Evolutionary conservation across 2,113 vertebrate genomes (phyloP).

Genomic region (Colistium nudipinnis): DNA sequence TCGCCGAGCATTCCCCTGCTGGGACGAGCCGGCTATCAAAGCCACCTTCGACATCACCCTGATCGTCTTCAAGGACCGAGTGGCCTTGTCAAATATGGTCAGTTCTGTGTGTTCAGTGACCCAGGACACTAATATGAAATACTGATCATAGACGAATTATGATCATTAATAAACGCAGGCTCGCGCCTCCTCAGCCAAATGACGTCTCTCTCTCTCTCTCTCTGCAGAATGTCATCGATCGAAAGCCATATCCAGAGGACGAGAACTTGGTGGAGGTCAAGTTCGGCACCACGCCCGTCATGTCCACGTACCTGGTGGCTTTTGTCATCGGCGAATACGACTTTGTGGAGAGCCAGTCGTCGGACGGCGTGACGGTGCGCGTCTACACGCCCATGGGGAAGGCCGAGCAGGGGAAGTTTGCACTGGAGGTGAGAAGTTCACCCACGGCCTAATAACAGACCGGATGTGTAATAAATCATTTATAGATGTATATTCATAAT

Average conservation of each 20-base stretch:
- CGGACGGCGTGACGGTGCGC: slow-evolving; percentile 91
- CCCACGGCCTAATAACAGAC: too few relatives aligned
- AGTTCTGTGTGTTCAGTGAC: too few relatives aligned
- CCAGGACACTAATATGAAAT: too few relatives aligned
- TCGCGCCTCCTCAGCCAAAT: too few relatives aligned
- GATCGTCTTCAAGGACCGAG: slow-evolving; percentile 96
- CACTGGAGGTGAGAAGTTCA: slow-evolving; percentile 90
- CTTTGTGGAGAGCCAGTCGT: slow-evolving; percentile 93
- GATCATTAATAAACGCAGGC: too few relatives aligned
- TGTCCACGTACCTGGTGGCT: slow-evolving; percentile 98
- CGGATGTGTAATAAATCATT: too few relatives aligned
- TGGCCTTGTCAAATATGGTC: slow-evolving; percentile 99
- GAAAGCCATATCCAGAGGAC: slow-evolving; percentile 92
- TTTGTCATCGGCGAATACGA: slow-evolving; percentile 98
- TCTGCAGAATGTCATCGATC: slow-evolving; percentile 89
- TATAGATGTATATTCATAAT: background rate
- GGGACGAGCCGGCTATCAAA: slow-evolving; percentile 98
- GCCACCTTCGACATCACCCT: slow-evolving; percentile 97
- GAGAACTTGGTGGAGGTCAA: slow-evolving; percentile 93
- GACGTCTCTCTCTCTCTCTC: background rate
- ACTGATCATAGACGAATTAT: too few relatives aligned
- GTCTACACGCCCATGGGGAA: slow-evolving; percentile 97
- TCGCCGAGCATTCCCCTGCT: slow-evolving; percentile 97
- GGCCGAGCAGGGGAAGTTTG: slow-evolving; percentile 96
- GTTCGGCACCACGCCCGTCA: slow-evolving; percentile 93